Percentiles rank a stretch among this genome's conserved stretches.
Evolutionary conservation across 2,888 invertebrate genomes (phyloP).

Genomic region (Adela reaumurella): DNA sequence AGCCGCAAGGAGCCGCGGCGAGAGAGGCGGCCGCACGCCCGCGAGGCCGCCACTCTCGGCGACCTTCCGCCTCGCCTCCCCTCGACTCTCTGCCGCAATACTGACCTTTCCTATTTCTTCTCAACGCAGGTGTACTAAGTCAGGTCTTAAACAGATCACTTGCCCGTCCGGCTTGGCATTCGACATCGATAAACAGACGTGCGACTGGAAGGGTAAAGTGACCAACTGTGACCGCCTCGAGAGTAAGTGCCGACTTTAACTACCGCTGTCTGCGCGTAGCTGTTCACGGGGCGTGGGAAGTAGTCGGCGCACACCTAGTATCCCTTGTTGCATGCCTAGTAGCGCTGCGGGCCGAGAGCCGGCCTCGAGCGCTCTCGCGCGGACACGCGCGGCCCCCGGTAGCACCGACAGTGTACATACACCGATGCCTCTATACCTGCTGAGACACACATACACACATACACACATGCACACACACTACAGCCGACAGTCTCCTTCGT

Average conservation of each 20-base stretch:
- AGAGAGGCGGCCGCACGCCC: not conserved
- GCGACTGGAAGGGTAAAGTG: conserved; percentile 98
- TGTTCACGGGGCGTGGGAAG: conserved; percentile 1
- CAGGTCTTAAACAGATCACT: conserved; percentile 94
- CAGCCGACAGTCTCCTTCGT: not conserved
- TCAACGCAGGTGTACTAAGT: conserved; percentile 84
- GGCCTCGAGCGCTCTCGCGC: conserved; percentile 25
- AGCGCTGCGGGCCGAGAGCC: not conserved
- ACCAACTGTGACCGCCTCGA: conserved; percentile 93
- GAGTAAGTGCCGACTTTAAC: conserved; percentile 73
- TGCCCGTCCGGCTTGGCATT: conserved; percentile 96
- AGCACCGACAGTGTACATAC: not conserved
- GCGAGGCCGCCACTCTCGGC: too few relatives aligned
- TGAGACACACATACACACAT: not conserved
- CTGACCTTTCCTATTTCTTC: conserved; percentile 55
- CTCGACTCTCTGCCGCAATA: conserved; percentile 41
- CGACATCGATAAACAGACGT: conserved; percentile 97
- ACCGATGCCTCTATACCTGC: not conserved
- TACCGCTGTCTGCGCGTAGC: conserved; percentile 45
- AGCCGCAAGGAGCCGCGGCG: conserved; percentile 26
- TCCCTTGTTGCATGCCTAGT: conserved; percentile 3
- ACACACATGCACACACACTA: not conserved
- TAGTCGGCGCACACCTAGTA: not conserved
- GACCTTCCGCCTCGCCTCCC: conserved; percentile 40
- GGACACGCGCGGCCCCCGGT: conserved; percentile 15